Conservation (phyloP, 2,113 vertebrate species). For the Reinhardtius hippoglossoides region DNA sequence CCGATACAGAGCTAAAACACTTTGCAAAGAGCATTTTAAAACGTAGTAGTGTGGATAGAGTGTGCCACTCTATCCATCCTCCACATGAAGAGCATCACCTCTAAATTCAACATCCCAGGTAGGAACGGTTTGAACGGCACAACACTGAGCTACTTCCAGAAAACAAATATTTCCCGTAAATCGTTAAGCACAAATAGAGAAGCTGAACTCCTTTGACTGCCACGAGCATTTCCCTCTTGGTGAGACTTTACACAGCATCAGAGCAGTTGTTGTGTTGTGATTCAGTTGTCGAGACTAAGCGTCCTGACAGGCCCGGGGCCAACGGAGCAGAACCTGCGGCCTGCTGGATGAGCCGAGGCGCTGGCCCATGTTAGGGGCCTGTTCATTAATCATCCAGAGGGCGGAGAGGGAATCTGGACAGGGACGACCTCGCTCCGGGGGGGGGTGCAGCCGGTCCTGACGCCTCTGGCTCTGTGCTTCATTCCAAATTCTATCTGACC, state of each 20-base stretch:
- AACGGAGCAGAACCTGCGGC: conserved; percentile 53
- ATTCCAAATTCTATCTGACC: conserved; percentile 43
- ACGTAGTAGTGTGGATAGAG: too few species aligned
- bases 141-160: too few species aligned
- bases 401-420: conserved; percentile 3
- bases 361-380: conserved; percentile 30
- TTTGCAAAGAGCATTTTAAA: too few species aligned
- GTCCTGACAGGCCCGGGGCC: conserved; percentile 10
- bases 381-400: conserved; percentile 64
- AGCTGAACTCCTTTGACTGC: too few species aligned
- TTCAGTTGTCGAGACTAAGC: conserved; percentile 34
- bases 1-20: too few species aligned
- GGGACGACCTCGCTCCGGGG: neutral
- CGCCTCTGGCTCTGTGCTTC: conserved; percentile 37
- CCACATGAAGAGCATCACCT: too few species aligned
- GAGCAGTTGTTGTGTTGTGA: conserved; percentile 23
- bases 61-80: too few species aligned
- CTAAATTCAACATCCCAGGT: too few species aligned
- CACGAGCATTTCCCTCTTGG: too few species aligned
- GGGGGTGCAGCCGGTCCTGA: conserved; percentile 12
- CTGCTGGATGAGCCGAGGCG: conserved; percentile 26
- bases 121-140: too few species aligned
- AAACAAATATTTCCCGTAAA: too few species aligned
- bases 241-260: conserved; percentile 15
- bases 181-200: too few species aligned